Evolutionary conservation across 2,888 invertebrate genomes (phyloP), one percentile per base, ranked within the genome.

Genomic region (Odontomyia ornata): DNA sequence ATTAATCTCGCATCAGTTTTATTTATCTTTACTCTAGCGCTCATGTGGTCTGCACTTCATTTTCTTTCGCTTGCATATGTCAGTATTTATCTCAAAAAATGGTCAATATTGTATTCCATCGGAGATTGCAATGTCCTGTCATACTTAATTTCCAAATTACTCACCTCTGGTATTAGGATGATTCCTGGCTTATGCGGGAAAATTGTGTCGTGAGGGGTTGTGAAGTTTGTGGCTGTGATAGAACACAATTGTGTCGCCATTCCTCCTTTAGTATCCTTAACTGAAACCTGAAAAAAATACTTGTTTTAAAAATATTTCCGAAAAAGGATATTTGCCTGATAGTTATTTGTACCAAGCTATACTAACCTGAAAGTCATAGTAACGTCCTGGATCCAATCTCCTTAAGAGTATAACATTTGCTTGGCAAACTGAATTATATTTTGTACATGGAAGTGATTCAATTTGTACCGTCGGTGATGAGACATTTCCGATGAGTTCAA

Each of bases 371-470:
- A 95, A 95, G 88, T 95, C 95, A 86, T 95, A 94, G 83, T 93
- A 92, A 79, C 95, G 90, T n/a, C 94, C 94, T 0, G 93, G 90
- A 85, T 93, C 93, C 82, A 96, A 87, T 79, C 92, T 89, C 82
- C 92, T 90, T 80, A 92, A 91, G 80, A 96, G 88, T 80, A 95
- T 90, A 81, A 96, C 92, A 86, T 96, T 95, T 77, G 95, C 95
- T 86, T 95, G 95, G 87, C 96, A 96, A 82, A 95, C 92, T 73
- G 94, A 94, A 88, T 95, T 94, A 88, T 94, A 94, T 81, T 93
- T 90, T 77, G 93, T 93, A 88, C 96, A 96, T 67, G 95, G 94
- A 77, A 96, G 89, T 81, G 93, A 91, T 84, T 95, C 93, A 80
- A 95, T 89, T 81, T 92, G 90, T 80, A 95, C 91, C 83, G 94